Conservation (phyloP, 1,140 invertebrate species). For the Muscidifurax raptorellus region DNA sequence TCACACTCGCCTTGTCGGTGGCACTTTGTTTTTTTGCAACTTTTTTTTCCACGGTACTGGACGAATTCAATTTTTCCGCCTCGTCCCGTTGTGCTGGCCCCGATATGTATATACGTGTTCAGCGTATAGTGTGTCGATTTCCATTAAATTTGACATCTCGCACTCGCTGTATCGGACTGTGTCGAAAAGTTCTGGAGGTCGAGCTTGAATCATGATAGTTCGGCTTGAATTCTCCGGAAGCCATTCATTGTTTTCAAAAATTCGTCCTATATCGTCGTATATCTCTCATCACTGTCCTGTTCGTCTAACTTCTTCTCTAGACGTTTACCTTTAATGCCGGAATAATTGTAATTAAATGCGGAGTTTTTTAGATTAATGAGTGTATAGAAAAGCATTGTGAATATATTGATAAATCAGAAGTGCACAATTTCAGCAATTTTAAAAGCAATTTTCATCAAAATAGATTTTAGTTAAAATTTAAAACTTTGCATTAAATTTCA, state of each 20-base stretch:
- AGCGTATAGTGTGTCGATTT: neutral
- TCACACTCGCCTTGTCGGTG: neutral
- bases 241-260: slow-evolving; percentile 3
- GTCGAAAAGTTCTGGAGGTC: neutral
- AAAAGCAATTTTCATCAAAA: too few relatives aligned
- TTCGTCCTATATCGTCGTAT: slow-evolving; percentile 12
- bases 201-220: neutral
- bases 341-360: too few relatives aligned
- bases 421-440: too few relatives aligned
- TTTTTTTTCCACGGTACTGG: neutral
- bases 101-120: neutral
- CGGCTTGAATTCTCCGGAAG: neutral
- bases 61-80: slow-evolving; percentile 6
- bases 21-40: neutral
- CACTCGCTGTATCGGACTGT: neutral
- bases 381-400: too few relatives aligned
- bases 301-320: neutral
- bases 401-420: too few relatives aligned
- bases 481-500: too few relatives aligned
- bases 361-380: too few relatives aligned
- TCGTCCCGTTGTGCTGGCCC: neutral
- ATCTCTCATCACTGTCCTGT: neutral
- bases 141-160: slow-evolving; percentile 21
- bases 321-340: neutral
- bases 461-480: too few relatives aligned